Base-by-base conservation (phyloP, 1,140 invertebrate species). In the Epicauta chinensis region DNA sequence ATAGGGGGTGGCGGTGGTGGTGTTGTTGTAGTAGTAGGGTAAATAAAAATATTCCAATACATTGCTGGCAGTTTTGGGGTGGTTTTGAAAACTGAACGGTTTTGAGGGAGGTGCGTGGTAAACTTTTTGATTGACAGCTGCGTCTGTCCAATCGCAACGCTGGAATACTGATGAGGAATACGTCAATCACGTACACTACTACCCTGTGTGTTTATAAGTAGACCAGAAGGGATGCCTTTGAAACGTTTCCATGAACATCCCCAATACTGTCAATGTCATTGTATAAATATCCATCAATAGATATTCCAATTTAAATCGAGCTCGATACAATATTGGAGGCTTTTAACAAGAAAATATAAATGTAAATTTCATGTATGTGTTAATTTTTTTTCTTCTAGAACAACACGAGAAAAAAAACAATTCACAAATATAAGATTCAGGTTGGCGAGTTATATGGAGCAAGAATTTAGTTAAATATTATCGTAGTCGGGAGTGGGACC, bases 91-190 rank as follows among this genome's bases (percentile, higher is more conserved):
- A 55, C n/a, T 51, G 55, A 57, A 54, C 42, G 46, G 39, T 40
- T 11, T 11, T 34, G 58, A 50, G 53, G 59, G 59, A 51, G 64
- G 63, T 51, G 61, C 55, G 60, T 61, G 53, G 47, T 64, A 66
- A 68, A 65, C 61, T 68, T 67, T 71, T 74, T 79, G 77, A 81
- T 78, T 80, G 78, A 80, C 78, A 77, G 76, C 70, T 70, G 66
- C 64, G 72, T 74, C 73, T 74, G 75, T 74, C 77, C 74, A 75
- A 73, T 76, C 71, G 71, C 75, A 70, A 74, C 67, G 69, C 71
- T 69, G 72, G 76, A 74, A 79, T 80, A 77, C 77, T 78, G 72
- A 76, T 77, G 75, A 76, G 75, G 71, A 70, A 74, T 71, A 73
- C 77, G 77, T 79, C 77, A 78, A 78, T 79, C 77, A 79, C 48